Evolutionary conservation across 2,113 vertebrate species (phyloP).

Genomic region (Gopherus evgoodei): DNA sequence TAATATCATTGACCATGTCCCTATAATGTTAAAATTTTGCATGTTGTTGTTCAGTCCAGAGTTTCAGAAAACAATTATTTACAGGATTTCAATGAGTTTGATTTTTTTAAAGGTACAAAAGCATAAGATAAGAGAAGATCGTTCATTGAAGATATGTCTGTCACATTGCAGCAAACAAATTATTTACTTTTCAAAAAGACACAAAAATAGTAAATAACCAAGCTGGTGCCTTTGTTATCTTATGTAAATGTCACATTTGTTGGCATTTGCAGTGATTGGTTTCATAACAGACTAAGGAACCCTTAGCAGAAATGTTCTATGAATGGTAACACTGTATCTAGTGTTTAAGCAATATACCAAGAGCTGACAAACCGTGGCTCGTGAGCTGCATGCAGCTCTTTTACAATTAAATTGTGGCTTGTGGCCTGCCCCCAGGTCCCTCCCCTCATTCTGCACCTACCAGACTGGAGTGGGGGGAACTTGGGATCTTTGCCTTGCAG

Average conservation of each 20-base stretch:
- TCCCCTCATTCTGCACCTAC: too few relatives aligned
- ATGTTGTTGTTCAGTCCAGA: fast-evolving
- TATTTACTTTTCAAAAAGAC: background rate
- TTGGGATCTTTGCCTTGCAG: too few relatives aligned
- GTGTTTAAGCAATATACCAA: background rate
- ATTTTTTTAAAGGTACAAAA: background rate
- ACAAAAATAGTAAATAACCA: background rate
- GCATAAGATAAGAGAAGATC: fast-evolving
- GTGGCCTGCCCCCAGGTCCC: too few relatives aligned
- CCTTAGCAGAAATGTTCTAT: background rate
- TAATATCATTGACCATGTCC: background rate
- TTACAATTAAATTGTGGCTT: too few relatives aligned
- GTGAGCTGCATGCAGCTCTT: too few relatives aligned
- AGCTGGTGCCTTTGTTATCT: background rate
- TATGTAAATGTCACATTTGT: background rate
- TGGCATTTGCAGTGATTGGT: background rate
- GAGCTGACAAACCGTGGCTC: too few relatives aligned
- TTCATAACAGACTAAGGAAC: background rate
- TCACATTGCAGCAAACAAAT: background rate
- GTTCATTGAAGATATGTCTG: background rate
- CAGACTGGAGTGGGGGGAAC: too few relatives aligned
- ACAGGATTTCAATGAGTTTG: background rate
- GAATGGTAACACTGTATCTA: background rate
- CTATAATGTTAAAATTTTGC: background rate
- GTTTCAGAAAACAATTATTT: background rate